Evolutionary conservation across 2,888 invertebrate genomes (phyloP), one percentile per base, ranked within the genome.

Genomic region (Eulithis prunata): DNA sequence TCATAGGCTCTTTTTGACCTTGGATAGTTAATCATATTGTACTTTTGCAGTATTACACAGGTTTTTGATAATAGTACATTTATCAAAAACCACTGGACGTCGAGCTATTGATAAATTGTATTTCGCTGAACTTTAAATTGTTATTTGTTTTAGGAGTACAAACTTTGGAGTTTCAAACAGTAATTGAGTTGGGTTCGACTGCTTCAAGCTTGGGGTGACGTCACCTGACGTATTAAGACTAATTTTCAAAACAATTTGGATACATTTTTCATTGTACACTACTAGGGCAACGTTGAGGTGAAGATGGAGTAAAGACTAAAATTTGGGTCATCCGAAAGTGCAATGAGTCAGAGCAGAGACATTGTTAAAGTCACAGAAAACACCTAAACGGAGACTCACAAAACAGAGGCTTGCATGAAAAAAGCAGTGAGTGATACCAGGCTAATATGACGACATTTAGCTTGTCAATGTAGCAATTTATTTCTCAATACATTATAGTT

Each of bases 41-140:
- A 21, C 2, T 21, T 21, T 21, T 21, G 21, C 21, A 21, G 21
- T 21, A 21, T 21, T 1, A 21, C 21, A 21, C 1, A 21, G 1
- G 21, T 1, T 1, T 21, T 1, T 21, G 1, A 38, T 38, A 10
- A 41, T 8, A 41, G 41, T 41, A 41, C 4, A 41, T 41, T 41
- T 41, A 41, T 47, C 13, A 14, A 47, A 47, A 8, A 14, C 14
- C 7, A 14, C 14, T 7, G 7, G 13, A 0, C 47, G 41, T 6
- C 47, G 0, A 36, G 47, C 6, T 41, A 7, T 41, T 61, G 53
- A 61, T 62, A 64, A 57, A 70, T 69, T 62, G 61, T 65, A 62
- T 67, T 67, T 49, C 52, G 62, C 51, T 21, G 36, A 64, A 67
- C 56, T 64, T 70, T 53, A 62, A 64, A 66, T 71, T 71, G 60